Percentiles rank a stretch among this genome's conserved stretches.
These are phyloP conservation scores for Conus ventricosus DNA, from an alignment of 1,140 invertebrate genomes.

Conservation along the genomic window DNA sequence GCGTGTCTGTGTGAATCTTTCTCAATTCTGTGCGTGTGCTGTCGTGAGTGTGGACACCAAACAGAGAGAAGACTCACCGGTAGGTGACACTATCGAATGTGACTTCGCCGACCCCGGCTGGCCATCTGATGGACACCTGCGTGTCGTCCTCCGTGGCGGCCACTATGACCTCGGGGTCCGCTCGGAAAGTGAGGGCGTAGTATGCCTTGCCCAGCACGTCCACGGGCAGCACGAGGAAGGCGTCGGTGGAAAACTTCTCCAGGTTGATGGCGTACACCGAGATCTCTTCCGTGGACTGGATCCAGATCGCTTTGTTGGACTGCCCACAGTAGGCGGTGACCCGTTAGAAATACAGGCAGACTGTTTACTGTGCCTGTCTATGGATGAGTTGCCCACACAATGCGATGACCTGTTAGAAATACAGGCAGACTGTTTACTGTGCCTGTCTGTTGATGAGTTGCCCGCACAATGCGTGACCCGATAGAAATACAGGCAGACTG, in stretches of 20 bases:
- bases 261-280: slow-evolving; percentile 60
- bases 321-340: neutral
- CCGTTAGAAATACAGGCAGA: too few species aligned
- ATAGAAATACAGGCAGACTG: too few species aligned
- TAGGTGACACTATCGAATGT: slow-evolving; percentile 45
- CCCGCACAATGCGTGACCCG: too few species aligned
- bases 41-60: too few species aligned
- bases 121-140: slow-evolving; percentile 36
- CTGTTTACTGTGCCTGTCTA: too few species aligned
- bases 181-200: slow-evolving; percentile 53
- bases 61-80: neutral
- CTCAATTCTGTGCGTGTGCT: too few species aligned
- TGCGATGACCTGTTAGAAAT: too few species aligned
- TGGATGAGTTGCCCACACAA: too few species aligned
- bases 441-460: neutral
- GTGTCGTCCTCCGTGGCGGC: slow-evolving; percentile 47
- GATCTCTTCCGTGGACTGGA: slow-evolving; percentile 52
- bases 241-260: slow-evolving; percentile 60
- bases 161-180: slow-evolving; percentile 42
- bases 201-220: slow-evolving; percentile 60
- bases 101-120: slow-evolving; percentile 18
- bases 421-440: too few species aligned
- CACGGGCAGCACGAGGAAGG: slow-evolving; percentile 60
- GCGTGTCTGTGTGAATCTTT: too few species aligned
- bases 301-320: slow-evolving; percentile 43